phyloP scores from a whole-genome alignment of 1,140 invertebrate genomes.

The Heliconius hermathena region DNA sequence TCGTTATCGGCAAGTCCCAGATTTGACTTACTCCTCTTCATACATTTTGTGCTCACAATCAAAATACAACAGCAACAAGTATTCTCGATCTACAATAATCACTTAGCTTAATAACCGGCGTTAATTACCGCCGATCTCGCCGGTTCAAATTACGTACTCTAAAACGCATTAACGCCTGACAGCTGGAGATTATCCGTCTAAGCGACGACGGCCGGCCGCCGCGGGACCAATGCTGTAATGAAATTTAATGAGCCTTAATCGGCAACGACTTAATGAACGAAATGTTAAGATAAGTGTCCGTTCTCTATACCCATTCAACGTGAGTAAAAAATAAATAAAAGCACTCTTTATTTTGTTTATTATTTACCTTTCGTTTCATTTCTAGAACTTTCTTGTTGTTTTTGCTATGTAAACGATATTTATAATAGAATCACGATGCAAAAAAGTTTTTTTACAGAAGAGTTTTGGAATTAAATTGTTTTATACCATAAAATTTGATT shows the following conservation, averaged over 20 bases:
- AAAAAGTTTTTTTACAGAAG: no score
- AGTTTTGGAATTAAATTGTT: no score
- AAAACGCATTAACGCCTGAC: constrained; percentile 81
- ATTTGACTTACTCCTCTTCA: no score
- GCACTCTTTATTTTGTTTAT: constrained; percentile 9
- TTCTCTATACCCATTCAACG: constrained; percentile 21
- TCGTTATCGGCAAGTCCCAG: no score
- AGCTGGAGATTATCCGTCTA: constrained; percentile 81
- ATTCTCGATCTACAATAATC: constrained; percentile 58
- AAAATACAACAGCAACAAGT: constrained; percentile 19
- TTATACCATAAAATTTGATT: no score
- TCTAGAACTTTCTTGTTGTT: constrained; percentile 12
- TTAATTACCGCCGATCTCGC: constrained; percentile 80
- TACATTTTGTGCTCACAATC: neutral
- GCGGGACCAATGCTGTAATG: constrained; percentile 72
- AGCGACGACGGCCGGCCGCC: constrained; percentile 62
- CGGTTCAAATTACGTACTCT: constrained; percentile 82
- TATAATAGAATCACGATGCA: constrained; percentile 28
- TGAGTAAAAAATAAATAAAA: constrained; percentile 14
- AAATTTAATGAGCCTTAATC: constrained; percentile 81
- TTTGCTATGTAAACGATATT: constrained; percentile 25
- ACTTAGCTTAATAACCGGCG: constrained; percentile 79
- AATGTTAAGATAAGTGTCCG: constrained; percentile 59
- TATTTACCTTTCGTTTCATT: constrained; percentile 18
- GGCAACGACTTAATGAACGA: constrained; percentile 79